Percentiles rank a stretch among this genome's conserved stretches.
Evolutionary conservation across 2,888 invertebrate genomes (phyloP).

Genomic region (Phrixothrix hirtus): DNA sequence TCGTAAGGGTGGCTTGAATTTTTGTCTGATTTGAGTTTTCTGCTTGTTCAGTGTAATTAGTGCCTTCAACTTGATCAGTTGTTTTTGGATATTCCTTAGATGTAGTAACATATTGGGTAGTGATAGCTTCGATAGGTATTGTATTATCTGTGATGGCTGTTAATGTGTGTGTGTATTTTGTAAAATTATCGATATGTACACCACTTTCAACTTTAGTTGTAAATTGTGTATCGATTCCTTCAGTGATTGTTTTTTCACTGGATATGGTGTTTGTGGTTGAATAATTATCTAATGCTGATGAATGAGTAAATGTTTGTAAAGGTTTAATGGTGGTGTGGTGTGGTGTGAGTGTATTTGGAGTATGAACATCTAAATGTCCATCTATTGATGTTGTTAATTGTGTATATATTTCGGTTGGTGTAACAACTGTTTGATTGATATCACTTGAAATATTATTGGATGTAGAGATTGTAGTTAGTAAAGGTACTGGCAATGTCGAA

Average conservation of each 20-base stretch:
- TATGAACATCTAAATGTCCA: constrained; percentile 30
- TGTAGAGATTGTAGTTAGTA: background rate
- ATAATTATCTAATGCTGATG: too few species aligned
- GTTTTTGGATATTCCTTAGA: background rate
- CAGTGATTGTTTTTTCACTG: too few species aligned
- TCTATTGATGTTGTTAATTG: constrained; percentile 34
- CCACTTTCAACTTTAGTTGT: background rate
- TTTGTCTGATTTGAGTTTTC: too few species aligned
- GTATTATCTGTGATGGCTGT: background rate
- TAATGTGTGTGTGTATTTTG: background rate
- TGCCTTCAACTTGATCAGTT: too few species aligned
- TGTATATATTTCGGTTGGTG: constrained; percentile 17
- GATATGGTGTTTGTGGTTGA: too few species aligned
- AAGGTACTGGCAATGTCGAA: background rate
- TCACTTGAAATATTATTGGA: too few species aligned
- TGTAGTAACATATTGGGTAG: background rate
- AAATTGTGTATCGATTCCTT: background rate
- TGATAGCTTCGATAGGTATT: background rate
- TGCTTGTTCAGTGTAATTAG: too few species aligned
- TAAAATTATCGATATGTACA: too few species aligned
- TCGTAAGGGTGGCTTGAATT: too few species aligned
- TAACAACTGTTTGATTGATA: constrained; percentile 7
- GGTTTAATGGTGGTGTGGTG: constrained; percentile 6
- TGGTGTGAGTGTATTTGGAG: constrained; percentile 12
- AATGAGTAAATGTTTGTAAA: too few species aligned